Conservation (phyloP, 2,797 vertebrate species). For the Smutsia gigantea region DNA sequence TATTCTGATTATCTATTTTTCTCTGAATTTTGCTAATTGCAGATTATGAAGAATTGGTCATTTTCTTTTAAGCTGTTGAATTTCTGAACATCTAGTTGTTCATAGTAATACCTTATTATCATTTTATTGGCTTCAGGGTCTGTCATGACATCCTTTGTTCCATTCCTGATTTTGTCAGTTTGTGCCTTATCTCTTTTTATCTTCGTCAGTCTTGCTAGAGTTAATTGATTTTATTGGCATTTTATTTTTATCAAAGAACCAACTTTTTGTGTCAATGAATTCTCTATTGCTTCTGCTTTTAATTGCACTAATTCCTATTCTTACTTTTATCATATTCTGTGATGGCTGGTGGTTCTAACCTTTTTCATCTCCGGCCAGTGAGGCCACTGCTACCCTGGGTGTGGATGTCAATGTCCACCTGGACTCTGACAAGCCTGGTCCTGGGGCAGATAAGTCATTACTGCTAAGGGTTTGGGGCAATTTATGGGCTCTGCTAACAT, state of each 20-base stretch:
- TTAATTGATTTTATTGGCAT: neutral
- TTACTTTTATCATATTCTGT: neutral
- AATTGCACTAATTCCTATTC: neutral
- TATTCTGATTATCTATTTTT: neutral
- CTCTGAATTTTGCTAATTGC: neutral
- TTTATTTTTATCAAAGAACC: neutral
- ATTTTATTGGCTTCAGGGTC: neutral
- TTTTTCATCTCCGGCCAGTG: too few species aligned
- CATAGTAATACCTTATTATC: too few species aligned
- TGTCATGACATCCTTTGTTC: neutral
- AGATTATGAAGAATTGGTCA: neutral
- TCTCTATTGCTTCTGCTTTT: neutral
- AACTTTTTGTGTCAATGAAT: neutral
- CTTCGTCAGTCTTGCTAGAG: neutral
- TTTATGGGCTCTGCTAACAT: too few species aligned
- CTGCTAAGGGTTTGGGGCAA: too few species aligned
- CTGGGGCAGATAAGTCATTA: rapidly evolving
- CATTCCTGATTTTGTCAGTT: too few species aligned
- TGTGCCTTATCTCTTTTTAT: neutral
- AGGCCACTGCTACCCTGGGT: rapidly evolving
- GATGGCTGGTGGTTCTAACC: neutral
- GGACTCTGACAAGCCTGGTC: too few species aligned
- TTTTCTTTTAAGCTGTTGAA: neutral
- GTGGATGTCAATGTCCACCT: neutral
- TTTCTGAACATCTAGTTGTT: neutral